Base-by-base conservation (phyloP, 2,888 invertebrate genomes). In the Scaptomyza cyrtandrae region DNA sequence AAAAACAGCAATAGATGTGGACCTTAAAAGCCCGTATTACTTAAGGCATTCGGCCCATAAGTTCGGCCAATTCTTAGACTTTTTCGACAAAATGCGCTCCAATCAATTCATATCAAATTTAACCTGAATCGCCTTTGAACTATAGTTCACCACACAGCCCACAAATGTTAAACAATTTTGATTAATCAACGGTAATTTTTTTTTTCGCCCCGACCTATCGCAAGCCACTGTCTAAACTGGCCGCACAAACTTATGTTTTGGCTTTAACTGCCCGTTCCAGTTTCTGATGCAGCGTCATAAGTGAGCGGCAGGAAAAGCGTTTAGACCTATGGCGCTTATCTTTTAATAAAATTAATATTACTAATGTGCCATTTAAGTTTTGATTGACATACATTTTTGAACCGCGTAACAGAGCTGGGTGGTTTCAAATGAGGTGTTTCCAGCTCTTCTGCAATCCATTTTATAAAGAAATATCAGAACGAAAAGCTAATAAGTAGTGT, bases 31-130 rank as follows among this genome's bases (percentile, higher is more conserved):
- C 48, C 41, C 60, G 64, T 59, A 65, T 77, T 72, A 53, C 50
- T 45, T 27, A 33, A 52, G 57, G 64, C 58, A 55, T 60, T 60
- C 37, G 45, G 55, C 35, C 60, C 49, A 55, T 68, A 41, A 41
- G 58, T 53, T 53, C 33, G 59, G 66, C 53, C 65, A 37, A 16
- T 24, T 58, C 56, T 39, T 14, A 10, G 19, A 52, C 13, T 37
- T 41, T 56, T 65, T 59, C 16, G 49, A 53, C 55, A 59, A 74
- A 71, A 76, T 70, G 63, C 48, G 55, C 68, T 53, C 45, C 79
- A 86, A 86, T 84, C 84, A 86, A 88, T 84, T 86, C 71, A 86
- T 86, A 88, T 86, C 79, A 81, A 81, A 74, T 66, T 86, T 88
- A 86, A 86, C 85, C 86, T 71, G 58, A 35, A 31, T 72, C 79